Evolutionary conservation across 2,113 vertebrate genomes (phyloP), one percentile per base, ranked within the genome.

Genomic region (Marcusenius ussheri): DNA sequence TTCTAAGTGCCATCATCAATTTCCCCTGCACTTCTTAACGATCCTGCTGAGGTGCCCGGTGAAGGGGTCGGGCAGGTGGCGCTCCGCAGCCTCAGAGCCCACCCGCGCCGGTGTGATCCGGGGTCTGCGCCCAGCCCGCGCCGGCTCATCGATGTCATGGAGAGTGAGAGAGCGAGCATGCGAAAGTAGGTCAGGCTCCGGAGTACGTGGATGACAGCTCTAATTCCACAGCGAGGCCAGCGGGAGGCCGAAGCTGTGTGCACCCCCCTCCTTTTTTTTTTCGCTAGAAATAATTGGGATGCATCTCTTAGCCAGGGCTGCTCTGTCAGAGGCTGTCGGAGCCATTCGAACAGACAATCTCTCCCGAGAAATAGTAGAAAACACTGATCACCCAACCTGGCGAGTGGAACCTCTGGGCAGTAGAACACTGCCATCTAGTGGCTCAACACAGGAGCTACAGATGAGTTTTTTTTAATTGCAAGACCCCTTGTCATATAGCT

Each of bases 1-100:
- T 92, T 91, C 90, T 91, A 93, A 92, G 90, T 91, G 90, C 87
- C 91, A 92, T 89, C 92, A 92, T 93, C 92, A 91, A 92, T 93
- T 92, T 92, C 87, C 85, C 89, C 84, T 83, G 90, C 89, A 90
- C 92, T 90, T 88, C 90, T 91, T 93, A 93, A 92, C 91, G 91
- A 92, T 85, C 87, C 83, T 51, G 77, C 58, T 19, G 66, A 51
- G 66, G 53, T 88, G 56, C 45, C 42, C 45, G 85, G 87, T 24
- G 21, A 53, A 45, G 50, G 15, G 56, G 35, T n/a, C 21, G 5
- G 17, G 62, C 56, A 62, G 66, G 83, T 83, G 80, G 86, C 42
- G 77, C 49, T 47, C 42, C n/a, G 27, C 62, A 5, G 15, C 77
- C 50, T 45, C 17, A 58, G 89, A 24, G 50, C 47, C 35, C 87